Evolutionary conservation across 2,797 vertebrate genomes (phyloP), one percentile per base, ranked within the genome.

Genomic region (Buceros bicornis): DNA sequence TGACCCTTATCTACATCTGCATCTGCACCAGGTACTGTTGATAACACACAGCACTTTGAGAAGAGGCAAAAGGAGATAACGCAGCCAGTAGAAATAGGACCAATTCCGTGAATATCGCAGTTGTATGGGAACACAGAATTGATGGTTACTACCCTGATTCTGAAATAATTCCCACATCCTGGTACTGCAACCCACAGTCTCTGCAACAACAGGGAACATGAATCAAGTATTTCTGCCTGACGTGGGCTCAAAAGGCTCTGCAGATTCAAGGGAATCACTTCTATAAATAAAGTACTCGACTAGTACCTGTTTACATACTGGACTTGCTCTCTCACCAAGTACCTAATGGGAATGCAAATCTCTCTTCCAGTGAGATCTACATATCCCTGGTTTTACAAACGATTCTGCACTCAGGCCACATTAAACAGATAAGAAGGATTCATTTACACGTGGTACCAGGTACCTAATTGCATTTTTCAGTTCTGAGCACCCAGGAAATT

Each of bases 401-500:
- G 5, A 42, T 14, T 31, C 51, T 40, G 29, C 35, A 20, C 73
- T 78, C 37, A 26, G 48, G 65, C 45, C 50, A 22, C 65, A 74
- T 21, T 53, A 81, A 87, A 82, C 10, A 84, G 73, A 35, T 56
- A 78, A 8, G 35, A 91, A 89, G 54, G 53, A 89, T 51, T 64
- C 11, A 74, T 71, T 87, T 87, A 80, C 28, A 42, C 2, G 5
- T 29, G 40, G 53, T 64, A 89, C 67, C 64, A 45, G 56, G 25
- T 70, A 91, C 35, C 17, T 77, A 79, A 92, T 33, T 62, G 58
- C 13, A 5, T 65, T 82, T 95, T 64, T 70, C 33, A 57, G 42
- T 82, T 51, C 56, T 71, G 53, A 91, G 89, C 78, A 92, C 82
- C 60, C 87, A 85, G 74, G 76, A 96, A 93, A 95, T 80, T 10